Evolutionary conservation across 64 coral and sea anemone species (phyloP).

Genomic region (Montipora efflorescens): DNA sequence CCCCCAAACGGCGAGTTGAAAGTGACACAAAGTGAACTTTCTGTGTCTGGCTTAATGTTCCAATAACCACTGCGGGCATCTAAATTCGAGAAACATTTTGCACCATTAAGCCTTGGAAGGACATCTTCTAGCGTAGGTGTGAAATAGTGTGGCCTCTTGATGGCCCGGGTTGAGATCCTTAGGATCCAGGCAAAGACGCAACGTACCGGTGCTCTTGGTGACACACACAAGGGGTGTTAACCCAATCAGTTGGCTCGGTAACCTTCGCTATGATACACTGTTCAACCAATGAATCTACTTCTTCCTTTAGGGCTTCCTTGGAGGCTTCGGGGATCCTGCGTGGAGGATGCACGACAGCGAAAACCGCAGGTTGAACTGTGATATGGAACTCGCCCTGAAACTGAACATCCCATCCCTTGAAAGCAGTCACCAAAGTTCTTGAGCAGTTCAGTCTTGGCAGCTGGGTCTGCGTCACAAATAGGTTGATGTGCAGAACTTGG

Average conservation of each 20-base stretch:
- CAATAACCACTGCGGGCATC: slow-evolving; percentile 45
- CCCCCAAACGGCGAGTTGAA: slow-evolving; percentile 47
- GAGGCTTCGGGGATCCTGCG: slow-evolving; percentile 37
- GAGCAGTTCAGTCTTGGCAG: slow-evolving; percentile 29
- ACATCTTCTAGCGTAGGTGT: slow-evolving; percentile 57
- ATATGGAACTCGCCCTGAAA: slow-evolving; percentile 55
- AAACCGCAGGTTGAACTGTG: slow-evolving; percentile 37
- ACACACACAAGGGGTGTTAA: slow-evolving; percentile 39
- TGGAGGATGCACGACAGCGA: slow-evolving; percentile 32
- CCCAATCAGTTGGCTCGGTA: slow-evolving; percentile 50
- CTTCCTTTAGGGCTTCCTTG: slow-evolving; percentile 22
- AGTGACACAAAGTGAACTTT: slow-evolving; percentile 42
- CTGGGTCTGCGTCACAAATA: not conserved
- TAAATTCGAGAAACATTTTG: slow-evolving; percentile 54
- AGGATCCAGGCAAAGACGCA: slow-evolving; percentile 36
- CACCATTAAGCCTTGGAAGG: slow-evolving; percentile 23
- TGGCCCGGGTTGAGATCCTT: slow-evolving; percentile 54
- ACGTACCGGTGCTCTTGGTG: slow-evolving; percentile 14
- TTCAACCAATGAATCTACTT: slow-evolving; percentile 29
- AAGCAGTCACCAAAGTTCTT: slow-evolving; percentile 44
- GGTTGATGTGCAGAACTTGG: not conserved
- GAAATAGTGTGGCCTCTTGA: slow-evolving; percentile 50
- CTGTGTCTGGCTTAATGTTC: slow-evolving; percentile 48
- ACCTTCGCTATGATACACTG: slow-evolving; percentile 52
- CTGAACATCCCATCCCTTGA: slow-evolving; percentile 34